These are phyloP conservation scores for Spongilla lacustris DNA, from an alignment of 37 sponge, comb jelly and placozoan genomes.

Conservation along the genomic window DNA sequence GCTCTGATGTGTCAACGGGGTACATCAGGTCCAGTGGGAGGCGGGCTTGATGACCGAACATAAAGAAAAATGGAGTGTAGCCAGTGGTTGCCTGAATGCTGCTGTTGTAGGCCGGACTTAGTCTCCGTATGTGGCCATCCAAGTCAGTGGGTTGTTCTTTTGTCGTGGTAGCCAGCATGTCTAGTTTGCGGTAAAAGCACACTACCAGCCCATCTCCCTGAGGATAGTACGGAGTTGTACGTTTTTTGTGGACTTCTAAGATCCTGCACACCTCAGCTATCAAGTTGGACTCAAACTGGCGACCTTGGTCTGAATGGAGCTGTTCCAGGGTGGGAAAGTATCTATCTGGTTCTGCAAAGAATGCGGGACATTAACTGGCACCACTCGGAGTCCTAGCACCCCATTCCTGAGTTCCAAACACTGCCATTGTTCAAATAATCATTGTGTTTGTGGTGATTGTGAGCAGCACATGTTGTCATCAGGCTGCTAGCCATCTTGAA, in stretches of 20 bases:
- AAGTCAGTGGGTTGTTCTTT: constrained; percentile 8
- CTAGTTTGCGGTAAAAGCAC: constrained; percentile 34
- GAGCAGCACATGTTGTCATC: neutral
- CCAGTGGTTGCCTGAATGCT: constrained; percentile 37
- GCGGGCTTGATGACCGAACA: constrained; percentile 53
- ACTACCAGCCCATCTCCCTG: constrained; percentile 70
- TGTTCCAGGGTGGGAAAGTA: constrained; percentile 54
- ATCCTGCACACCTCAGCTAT: constrained; percentile 41
- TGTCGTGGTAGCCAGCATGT: neutral
- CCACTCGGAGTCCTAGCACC: neutral
- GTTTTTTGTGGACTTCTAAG: constrained; percentile 11
- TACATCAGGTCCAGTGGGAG: constrained; percentile 34
- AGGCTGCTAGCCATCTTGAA: neutral
- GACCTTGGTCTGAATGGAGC: constrained; percentile 42
- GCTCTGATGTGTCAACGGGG: neutral
- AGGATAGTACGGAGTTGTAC: constrained; percentile 55
- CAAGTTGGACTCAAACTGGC: constrained; percentile 44
- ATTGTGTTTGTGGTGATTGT: constrained; percentile 14
- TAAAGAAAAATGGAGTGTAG: constrained; percentile 25
- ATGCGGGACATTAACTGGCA: constrained; percentile 10
- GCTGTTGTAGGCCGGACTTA: constrained; percentile 47
- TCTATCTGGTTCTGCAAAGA: constrained; percentile 5
- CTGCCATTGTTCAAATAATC: constrained; percentile 11
- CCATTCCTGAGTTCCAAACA: constrained; percentile 21
- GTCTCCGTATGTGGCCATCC: constrained; percentile 19